Conservation (phyloP, 2,113 vertebrate genomes). For the Stegostoma tigrinum region DNA sequence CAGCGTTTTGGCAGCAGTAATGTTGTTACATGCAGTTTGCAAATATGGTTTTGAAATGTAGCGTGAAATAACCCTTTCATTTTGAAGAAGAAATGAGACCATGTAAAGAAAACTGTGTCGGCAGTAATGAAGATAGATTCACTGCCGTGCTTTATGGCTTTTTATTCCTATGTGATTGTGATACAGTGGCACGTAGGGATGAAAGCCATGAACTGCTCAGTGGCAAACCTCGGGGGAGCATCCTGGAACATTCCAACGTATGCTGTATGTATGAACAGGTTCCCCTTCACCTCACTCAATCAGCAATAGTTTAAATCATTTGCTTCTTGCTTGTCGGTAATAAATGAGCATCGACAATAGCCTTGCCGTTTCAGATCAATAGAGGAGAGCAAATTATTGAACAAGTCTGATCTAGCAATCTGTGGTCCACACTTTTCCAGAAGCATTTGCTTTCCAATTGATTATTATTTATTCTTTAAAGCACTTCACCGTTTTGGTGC, state of each 20-base stretch:
- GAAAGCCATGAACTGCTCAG: slow-evolving; percentile 98
- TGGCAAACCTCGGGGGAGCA: slow-evolving; percentile 61
- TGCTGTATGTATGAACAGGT: not conserved
- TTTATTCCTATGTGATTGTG: slow-evolving; percentile 99
- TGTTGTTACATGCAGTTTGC: slow-evolving; percentile 52
- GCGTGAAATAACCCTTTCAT: slow-evolving; percentile 70
- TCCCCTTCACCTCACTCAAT: not conserved
- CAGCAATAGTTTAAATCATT: not conserved
- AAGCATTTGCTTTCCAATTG: not conserved
- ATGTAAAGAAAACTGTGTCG: slow-evolving; percentile 73
- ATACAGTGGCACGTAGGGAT: slow-evolving; percentile 96
- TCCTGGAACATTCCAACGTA: not conserved
- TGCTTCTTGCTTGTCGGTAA: not conserved
- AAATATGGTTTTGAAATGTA: slow-evolving; percentile 62
- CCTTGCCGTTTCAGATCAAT: not conserved
- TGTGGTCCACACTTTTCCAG: not conserved
- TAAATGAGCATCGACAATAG: not conserved
- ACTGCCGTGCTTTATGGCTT: slow-evolving; percentile 99
- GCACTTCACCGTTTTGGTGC: not conserved
- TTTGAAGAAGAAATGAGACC: slow-evolving; percentile 70
- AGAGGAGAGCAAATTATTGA: not conserved
- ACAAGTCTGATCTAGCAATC: not conserved
- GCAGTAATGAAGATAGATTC: slow-evolving; percentile 78
- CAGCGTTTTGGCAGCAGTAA: not conserved
- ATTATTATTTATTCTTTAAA: not conserved